Evolutionary conservation across 1,140 invertebrate genomes (phyloP).

Genomic region (Vollenhovia emeryi): DNA sequence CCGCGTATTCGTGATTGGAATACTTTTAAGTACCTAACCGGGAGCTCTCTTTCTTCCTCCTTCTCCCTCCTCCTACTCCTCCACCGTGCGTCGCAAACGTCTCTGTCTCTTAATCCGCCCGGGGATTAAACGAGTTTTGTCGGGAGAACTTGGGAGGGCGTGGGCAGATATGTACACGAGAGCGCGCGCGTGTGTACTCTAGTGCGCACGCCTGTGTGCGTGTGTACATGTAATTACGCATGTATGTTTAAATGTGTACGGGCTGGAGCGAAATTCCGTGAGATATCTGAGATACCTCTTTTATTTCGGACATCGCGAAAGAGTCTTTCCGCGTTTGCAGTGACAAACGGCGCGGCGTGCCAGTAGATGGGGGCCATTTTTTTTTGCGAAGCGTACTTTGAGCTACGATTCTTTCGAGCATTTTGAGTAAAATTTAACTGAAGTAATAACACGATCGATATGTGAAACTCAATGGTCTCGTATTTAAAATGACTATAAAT

Average conservation of each 20-base stretch:
- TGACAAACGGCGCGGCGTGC: conserved; percentile 1
- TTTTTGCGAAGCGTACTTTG: neutral
- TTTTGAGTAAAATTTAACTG: neutral
- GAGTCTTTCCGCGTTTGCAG: conserved; percentile 1
- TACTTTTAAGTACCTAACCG: conserved; percentile 77
- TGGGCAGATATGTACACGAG: neutral
- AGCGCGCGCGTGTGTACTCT: neutral
- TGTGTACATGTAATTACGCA: conserved; percentile 9
- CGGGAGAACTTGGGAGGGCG: conserved; percentile 73
- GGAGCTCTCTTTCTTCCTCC: conserved; percentile 49
- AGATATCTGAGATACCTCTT: conserved; percentile 24
- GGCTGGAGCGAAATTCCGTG: neutral
- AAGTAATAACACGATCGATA: neutral
- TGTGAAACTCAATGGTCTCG: neutral
- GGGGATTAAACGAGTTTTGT: conserved; percentile 80
- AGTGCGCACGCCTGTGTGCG: neutral
- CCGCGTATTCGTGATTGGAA: conserved; percentile 76
- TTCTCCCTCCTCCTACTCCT: neutral
- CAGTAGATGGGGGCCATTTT: neutral
- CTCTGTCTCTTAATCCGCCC: conserved; percentile 77
- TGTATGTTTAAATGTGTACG: neutral
- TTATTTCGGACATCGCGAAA: conserved; percentile 26
- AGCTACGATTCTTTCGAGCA: neutral
- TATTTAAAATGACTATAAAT: neutral
- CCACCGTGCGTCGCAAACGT: conserved; percentile 54